Percentiles rank a stretch among this genome's conserved stretches.
These are phyloP conservation scores for Megalops cyprinoides DNA, from an alignment of 2,797 vertebrate species.

Conservation along the genomic window DNA sequence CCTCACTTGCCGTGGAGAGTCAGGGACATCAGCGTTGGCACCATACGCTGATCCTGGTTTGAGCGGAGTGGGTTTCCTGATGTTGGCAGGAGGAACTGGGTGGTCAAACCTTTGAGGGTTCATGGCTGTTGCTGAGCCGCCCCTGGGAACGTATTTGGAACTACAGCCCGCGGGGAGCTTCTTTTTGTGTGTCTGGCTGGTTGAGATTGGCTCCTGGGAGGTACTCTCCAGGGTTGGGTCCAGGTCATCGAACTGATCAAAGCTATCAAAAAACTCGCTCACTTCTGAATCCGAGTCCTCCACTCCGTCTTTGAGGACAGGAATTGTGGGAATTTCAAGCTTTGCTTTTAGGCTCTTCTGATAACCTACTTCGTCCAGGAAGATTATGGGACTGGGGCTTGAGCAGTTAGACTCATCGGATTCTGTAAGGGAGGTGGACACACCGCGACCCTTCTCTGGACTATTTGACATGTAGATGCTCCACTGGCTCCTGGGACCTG, in stretches of 20 bases:
- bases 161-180: conserved; percentile 58
- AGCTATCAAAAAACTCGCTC: conserved; percentile 98
- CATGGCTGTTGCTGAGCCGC: conserved; percentile 79
- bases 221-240: conserved; percentile 79
- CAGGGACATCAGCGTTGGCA: conserved; percentile 78
- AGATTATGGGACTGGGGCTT: conserved; percentile 96
- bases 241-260: conserved; percentile 95
- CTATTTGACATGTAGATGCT: conserved; percentile 81
- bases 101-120: conserved; percentile 93
- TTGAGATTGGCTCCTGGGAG: conserved; percentile 60
- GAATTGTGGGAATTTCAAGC: conserved; percentile 93
- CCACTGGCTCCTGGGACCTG: conserved; percentile 81
- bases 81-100: conserved; percentile 86
- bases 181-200: conserved; percentile 68
- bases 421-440: conserved; percentile 80
- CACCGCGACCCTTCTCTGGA: conserved; percentile 63
- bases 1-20: conserved; percentile 84
- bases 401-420: conserved; percentile 96
- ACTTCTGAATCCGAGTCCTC: conserved; percentile 99
- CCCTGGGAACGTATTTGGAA: conserved; percentile 67
- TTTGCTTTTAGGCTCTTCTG: conserved; percentile 95
- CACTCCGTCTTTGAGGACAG: conserved; percentile 86
- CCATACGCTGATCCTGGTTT: conserved; percentile 91
- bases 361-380: conserved; percentile 97
- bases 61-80: conserved; percentile 94